Conservation (phyloP, 2,113 vertebrate genomes). For the Triplophysa dalaica region DNA sequence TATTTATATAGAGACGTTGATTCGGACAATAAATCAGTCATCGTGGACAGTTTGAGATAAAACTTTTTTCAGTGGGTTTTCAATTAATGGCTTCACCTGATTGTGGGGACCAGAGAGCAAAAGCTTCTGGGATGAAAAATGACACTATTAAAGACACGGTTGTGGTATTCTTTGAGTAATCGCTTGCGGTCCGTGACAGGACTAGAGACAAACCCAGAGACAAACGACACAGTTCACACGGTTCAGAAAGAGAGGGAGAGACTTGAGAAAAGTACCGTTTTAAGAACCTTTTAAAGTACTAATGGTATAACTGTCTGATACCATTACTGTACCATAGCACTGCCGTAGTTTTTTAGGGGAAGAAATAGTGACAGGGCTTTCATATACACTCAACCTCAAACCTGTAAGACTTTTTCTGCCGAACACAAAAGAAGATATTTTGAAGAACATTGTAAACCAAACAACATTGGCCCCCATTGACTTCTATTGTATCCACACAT, state of each 20-base stretch:
- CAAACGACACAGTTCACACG: slow-evolving; percentile 20
- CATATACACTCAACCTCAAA: too few species aligned
- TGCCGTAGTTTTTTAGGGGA: too few species aligned
- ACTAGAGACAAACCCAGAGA: slow-evolving; percentile 23
- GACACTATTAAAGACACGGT: slow-evolving; percentile 51
- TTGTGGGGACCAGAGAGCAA: slow-evolving; percentile 36
- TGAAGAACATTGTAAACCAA: too few species aligned
- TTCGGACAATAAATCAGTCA: slow-evolving; percentile 24
- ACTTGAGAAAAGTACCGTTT: too few species aligned
- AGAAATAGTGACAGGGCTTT: too few species aligned
- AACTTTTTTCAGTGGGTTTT: slow-evolving; percentile 24
- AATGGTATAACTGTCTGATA: too few species aligned
- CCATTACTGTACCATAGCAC: too few species aligned
- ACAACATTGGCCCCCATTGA: too few species aligned
- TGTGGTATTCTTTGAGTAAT: slow-evolving; percentile 43
- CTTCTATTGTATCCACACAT: too few species aligned
- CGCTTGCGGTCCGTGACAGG: slow-evolving; percentile 27
- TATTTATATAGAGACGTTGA: background rate
- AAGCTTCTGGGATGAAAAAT: slow-evolving; percentile 51
- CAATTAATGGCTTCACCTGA: slow-evolving; percentile 44
- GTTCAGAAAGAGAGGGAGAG: background rate
- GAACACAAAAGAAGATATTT: too few species aligned
- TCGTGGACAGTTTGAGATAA: slow-evolving; percentile 9
- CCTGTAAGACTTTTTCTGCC: too few species aligned
- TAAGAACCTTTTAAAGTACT: too few species aligned